Evolutionary conservation across 1,140 invertebrate species (phyloP).

Genomic region (Drosophila bifasciata): DNA sequence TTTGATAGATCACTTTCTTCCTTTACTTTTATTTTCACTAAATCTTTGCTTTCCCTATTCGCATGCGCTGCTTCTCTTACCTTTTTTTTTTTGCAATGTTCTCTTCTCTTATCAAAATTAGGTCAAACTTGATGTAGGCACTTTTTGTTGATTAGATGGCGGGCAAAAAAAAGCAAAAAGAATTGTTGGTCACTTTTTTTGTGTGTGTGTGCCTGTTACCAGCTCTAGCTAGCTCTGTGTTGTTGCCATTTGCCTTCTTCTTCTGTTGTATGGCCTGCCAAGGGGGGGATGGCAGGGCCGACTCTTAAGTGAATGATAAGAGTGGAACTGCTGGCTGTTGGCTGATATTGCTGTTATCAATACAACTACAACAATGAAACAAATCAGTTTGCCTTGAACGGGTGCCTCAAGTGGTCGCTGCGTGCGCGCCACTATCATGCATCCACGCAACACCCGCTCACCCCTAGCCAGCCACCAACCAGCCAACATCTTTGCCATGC

Average conservation of each 20-base stretch:
- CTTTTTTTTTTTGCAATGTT: slow-evolving; percentile 51
- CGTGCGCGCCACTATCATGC: slow-evolving; percentile 21
- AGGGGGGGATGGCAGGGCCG: neutral
- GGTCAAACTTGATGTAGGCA: slow-evolving; percentile 67
- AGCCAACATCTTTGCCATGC: too few species aligned
- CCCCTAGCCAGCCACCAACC: neutral
- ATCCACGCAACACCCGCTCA: neutral
- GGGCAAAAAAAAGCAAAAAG: slow-evolving; percentile 1
- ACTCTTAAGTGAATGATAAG: slow-evolving; percentile 31
- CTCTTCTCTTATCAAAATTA: slow-evolving; percentile 70
- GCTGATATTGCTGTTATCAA: slow-evolving; percentile 30
- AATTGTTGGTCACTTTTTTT: slow-evolving; percentile 31
- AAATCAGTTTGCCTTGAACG: slow-evolving; percentile 55
- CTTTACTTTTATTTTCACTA: too few species aligned
- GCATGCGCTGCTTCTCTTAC: slow-evolving; percentile 2
- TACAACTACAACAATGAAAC: slow-evolving; percentile 35
- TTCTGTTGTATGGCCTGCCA: neutral
- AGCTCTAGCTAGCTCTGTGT: neutral
- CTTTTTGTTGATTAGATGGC: slow-evolving; percentile 64
- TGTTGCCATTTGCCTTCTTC: slow-evolving; percentile 17
- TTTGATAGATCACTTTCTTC: too few species aligned
- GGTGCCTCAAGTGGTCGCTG: slow-evolving; percentile 38
- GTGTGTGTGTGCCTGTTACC: slow-evolving; percentile 1
- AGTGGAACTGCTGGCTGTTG: slow-evolving; percentile 3
- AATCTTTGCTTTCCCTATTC: slow-evolving; percentile 14